Evolutionary conservation across 2,797 vertebrate genomes (phyloP).

Genomic region (Amazona finschi): DNA sequence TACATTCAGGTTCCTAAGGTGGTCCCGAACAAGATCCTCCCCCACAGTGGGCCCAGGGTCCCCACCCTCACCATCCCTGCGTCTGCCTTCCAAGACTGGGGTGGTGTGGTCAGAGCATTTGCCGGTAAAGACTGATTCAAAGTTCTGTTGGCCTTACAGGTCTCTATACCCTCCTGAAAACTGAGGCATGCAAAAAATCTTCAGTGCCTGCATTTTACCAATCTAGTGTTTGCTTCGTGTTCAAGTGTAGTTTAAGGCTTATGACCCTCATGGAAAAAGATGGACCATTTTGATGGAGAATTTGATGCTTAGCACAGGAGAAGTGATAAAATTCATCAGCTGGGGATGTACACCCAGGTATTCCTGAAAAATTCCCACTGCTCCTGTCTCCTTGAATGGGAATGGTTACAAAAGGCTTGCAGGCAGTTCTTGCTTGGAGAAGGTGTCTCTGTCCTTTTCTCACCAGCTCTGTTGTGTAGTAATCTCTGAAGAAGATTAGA

Average conservation of each 20-base stretch:
- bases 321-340: background rate
- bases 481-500: background rate
- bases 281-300: background rate
- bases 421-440: background rate
- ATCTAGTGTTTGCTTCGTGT: background rate
- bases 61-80: too few species aligned
- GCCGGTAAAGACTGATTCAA: background rate
- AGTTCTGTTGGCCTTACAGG: background rate
- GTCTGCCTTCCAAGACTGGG: too few species aligned
- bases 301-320: background rate
- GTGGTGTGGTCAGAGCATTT: too few species aligned
- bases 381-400: background rate
- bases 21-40: too few species aligned
- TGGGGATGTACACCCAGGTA: background rate
- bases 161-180: background rate
- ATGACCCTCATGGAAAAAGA: background rate
- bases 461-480: background rate
- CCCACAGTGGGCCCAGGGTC: too few species aligned
- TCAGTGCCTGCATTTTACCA: background rate
- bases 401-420: background rate
- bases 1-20: too few species aligned
- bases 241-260: background rate
- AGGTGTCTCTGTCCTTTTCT: background rate
- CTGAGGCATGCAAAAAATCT: background rate
- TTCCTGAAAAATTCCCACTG: background rate